phyloP scores from a whole-genome alignment of 1,140 invertebrate genomes.

The Hylaeus volcanicus region DNA sequence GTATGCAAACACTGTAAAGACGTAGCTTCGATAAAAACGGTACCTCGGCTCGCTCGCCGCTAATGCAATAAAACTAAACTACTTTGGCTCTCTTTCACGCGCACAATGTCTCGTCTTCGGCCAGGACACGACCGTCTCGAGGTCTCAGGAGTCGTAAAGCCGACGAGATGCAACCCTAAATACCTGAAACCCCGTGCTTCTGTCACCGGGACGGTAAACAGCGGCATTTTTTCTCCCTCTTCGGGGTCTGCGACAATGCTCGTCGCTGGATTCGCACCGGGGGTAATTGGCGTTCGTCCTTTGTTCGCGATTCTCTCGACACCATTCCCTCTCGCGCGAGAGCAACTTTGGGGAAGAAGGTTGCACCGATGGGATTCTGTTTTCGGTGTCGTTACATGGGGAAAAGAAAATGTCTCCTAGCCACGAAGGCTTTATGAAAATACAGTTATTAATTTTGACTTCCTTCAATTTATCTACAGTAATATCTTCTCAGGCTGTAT shows the following conservation, averaged over 20 bases:
- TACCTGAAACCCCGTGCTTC: conserved; percentile 37
- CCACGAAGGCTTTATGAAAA: no score
- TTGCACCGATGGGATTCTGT: neutral
- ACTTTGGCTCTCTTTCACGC: conserved; percentile 37
- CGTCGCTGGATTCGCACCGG: neutral
- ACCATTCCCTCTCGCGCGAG: neutral
- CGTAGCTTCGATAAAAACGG: conserved; percentile 72
- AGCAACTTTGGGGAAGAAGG: neutral
- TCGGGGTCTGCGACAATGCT: neutral
- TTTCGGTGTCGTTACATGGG: neutral
- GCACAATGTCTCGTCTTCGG: conserved; percentile 9
- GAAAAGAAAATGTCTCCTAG: no score
- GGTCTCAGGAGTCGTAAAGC: conserved; percentile 56
- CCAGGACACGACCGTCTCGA: conserved; percentile 22
- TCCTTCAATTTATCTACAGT: no score
- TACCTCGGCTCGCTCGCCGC: conserved; percentile 50
- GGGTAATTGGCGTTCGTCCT: neutral
- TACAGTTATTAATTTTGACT: no score
- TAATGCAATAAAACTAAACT: conserved; percentile 76
- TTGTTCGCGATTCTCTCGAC: neutral
- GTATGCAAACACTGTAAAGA: conserved; percentile 76
- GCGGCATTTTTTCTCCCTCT: neutral
- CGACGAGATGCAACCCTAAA: conserved; percentile 57
- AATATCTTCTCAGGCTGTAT: no score
- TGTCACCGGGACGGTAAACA: conserved; percentile 36